Percentiles rank a stretch among this genome's conserved stretches.
Conservation (phyloP, 2,888 invertebrate species). For the Phymatocera aterrima region DNA sequence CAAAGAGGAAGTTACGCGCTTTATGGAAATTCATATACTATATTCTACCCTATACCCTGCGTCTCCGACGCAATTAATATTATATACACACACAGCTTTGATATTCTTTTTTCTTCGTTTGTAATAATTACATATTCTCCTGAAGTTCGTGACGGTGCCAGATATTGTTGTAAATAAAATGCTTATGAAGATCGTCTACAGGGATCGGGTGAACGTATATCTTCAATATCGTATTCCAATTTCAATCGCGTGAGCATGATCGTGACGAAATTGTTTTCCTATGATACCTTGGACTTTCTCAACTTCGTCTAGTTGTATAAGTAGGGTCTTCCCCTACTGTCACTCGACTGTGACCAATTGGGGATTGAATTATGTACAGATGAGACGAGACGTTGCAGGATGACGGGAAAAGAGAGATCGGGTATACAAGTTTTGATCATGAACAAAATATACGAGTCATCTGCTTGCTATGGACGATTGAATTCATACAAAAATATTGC, state of each 20-base stretch:
- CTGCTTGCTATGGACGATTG: constrained; percentile 6
- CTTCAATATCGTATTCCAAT: too few relatives aligned
- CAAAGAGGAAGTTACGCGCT: constrained; percentile 16
- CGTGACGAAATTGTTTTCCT: too few relatives aligned
- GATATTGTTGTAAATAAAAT: too few relatives aligned
- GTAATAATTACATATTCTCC: neutral
- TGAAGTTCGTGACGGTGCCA: too few relatives aligned
- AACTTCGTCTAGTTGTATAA: neutral
- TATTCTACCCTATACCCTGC: neutral
- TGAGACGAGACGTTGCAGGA: constrained; percentile 10
- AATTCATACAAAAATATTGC: neutral
- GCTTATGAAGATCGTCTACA: too few relatives aligned
- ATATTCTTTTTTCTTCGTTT: neutral
- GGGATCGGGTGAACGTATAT: too few relatives aligned
- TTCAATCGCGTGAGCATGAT: too few relatives aligned
- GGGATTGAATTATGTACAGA: constrained; percentile 19
- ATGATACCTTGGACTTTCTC: neutral
- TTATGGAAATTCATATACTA: constrained; percentile 20
- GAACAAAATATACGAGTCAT: constrained; percentile 24
- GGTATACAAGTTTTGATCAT: neutral
- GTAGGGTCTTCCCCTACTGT: neutral
- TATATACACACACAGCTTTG: neutral
- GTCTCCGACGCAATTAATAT: neutral
- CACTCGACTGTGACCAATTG: constrained; percentile 32
- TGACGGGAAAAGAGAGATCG: constrained; percentile 18